These are phyloP conservation scores for Nothura maculosa DNA, from an alignment of 2,797 vertebrate genomes.

Conservation along the genomic window DNA sequence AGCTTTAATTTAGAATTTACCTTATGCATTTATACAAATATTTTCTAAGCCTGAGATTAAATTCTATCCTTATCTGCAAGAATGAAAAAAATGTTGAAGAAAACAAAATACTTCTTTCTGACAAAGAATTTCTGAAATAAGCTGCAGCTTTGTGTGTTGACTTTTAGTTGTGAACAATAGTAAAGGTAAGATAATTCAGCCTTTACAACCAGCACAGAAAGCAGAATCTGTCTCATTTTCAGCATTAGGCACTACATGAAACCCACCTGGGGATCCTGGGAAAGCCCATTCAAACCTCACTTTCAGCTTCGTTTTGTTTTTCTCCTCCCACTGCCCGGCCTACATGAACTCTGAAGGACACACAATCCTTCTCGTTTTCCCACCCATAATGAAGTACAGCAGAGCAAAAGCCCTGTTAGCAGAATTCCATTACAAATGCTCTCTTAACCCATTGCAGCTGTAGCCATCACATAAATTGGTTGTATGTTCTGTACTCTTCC, in stretches of 20 bases:
- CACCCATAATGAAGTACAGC: slow-evolving; percentile 86
- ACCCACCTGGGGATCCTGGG: slow-evolving; percentile 90
- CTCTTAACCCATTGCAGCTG: slow-evolving; percentile 63
- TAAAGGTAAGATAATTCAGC: slow-evolving; percentile 79
- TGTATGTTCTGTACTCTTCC: slow-evolving; percentile 1
- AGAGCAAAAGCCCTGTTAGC: slow-evolving; percentile 69
- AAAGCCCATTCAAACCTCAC: slow-evolving; percentile 80
- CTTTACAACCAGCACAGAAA: slow-evolving; percentile 74
- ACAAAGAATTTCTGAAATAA: slow-evolving; percentile 75
- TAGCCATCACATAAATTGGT: slow-evolving; percentile 17
- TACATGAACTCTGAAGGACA: slow-evolving; percentile 79
- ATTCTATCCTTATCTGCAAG: slow-evolving; percentile 16
- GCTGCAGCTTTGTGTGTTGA: slow-evolving; percentile 77
- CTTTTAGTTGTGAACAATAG: slow-evolving; percentile 76
- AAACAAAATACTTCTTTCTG: slow-evolving; percentile 30
- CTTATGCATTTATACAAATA: slow-evolving; percentile 15
- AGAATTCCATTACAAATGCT: slow-evolving; percentile 57
- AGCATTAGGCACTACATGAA: slow-evolving; percentile 86
- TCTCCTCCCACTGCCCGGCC: slow-evolving; percentile 75
- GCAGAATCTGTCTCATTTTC: slow-evolving; percentile 82
- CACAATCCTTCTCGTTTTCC: slow-evolving; percentile 83
- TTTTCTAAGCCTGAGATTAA: slow-evolving; percentile 14
- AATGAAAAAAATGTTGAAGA: slow-evolving; percentile 41
- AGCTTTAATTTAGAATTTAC: slow-evolving; percentile 41
- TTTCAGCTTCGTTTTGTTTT: slow-evolving; percentile 78